Base-by-base conservation (phyloP, 2,797 vertebrate species). In the Hafferia zeledoni region DNA sequence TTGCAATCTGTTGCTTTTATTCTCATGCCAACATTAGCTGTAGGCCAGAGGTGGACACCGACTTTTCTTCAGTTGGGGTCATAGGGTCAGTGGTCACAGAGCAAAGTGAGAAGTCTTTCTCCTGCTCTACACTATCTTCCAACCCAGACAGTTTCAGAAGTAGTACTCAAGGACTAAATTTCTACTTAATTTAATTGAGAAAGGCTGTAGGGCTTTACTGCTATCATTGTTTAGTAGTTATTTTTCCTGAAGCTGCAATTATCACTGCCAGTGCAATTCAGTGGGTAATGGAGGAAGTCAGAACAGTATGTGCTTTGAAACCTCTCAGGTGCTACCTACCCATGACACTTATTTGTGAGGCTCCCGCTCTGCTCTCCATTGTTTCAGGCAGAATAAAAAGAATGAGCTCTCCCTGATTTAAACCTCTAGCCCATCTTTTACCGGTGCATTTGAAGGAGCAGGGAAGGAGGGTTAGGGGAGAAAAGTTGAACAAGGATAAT, bases 221-320 rank as follows among this genome's bases (percentile, higher is more conserved):
- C 69, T 90, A 41, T 89, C 83, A 53, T 60, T 94, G 88, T 83
- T 96, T 92, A 95, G 92, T 92, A 89, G 95, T 50, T 92, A 57
- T 87, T 93, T 82, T 82, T 79, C 83, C 94, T 93, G 78, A 82
- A 96, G 92, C 92, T 83, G 93, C 80, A 94, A 86, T 96, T 95
- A 95, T 71, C 89, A 60, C 75, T 87, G 89, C 72, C 87, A 77
- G 20, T 82, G 88, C 92, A 65, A 69, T 90, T 92, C 92, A 37
- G 80, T 11, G 94, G 83, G 65, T 93, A 90, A 94, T 75, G 74
- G 61, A 93, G 83, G 94, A 82, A 78, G 80, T 92, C 94, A 84
- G 89, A 81, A 76, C 68, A 72, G 67, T 35, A 11, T 1, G 71
- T 5, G 74, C 89, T 92, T 89, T 83, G 75, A 84, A 93, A 87